Conservation (phyloP, 2,113 vertebrate species). For the Zootoca vivipara region DNA sequence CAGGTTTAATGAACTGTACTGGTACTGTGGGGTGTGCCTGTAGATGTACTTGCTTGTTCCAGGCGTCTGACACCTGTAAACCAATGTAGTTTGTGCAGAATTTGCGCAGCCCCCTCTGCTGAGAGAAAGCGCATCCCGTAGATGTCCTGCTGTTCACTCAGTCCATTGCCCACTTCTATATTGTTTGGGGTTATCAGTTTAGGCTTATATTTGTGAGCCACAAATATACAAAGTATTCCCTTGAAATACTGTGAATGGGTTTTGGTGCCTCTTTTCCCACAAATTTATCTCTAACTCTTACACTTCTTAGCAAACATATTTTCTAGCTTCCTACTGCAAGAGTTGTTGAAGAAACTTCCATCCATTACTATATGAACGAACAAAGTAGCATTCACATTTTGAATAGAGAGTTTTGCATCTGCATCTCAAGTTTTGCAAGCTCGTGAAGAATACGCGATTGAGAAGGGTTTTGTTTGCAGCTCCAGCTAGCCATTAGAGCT, state of each 20-base stretch:
- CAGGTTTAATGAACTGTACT: neutral
- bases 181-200: neutral
- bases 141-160: neutral
- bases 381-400: neutral
- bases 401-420: neutral
- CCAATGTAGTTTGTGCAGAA: neutral
- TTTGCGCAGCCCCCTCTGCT: neutral
- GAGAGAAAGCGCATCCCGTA: neutral
- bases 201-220: neutral
- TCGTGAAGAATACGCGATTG: neutral
- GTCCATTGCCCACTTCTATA: neutral
- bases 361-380: neutral
- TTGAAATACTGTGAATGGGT: neutral
- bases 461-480: neutral
- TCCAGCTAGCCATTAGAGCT: neutral
- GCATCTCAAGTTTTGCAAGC: neutral
- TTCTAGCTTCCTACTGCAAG: neutral
- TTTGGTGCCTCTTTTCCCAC: neutral
- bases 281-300: neutral
- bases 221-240: neutral
- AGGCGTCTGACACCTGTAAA: neutral
- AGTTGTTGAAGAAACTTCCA: neutral
- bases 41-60: neutral
- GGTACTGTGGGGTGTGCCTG: neutral
- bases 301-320: neutral